Conservation (phyloP, 2,888 invertebrate genomes). For the Leucozona laternaria region DNA sequence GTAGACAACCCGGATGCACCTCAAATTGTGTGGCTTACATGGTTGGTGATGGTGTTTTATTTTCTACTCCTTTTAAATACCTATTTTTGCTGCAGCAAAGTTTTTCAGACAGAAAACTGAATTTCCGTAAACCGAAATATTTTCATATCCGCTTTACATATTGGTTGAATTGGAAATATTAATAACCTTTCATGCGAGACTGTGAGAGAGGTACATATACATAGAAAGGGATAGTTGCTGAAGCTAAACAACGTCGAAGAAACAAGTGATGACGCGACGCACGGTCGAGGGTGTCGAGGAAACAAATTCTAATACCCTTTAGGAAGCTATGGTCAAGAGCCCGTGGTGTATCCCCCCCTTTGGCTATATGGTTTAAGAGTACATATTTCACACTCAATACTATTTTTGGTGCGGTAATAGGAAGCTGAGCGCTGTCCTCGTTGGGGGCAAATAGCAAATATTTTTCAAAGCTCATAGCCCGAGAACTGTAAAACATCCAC, state of each 20-base stretch:
- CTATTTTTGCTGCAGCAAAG: constrained; percentile 1
- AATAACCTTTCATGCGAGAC: constrained; percentile 6
- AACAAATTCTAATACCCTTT: not conserved
- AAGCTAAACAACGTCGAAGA: not conserved
- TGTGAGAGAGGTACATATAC: not conserved
- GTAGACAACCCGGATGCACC: constrained; percentile 66
- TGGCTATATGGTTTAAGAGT: constrained; percentile 46
- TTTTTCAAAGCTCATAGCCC: constrained; percentile 25
- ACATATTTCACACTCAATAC: constrained; percentile 69
- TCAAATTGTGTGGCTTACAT: constrained; percentile 61
- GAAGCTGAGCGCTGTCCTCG: constrained; percentile 28
- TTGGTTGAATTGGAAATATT: constrained; percentile 69
- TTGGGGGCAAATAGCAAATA: constrained; percentile 34
- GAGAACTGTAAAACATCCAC: constrained; percentile 71
- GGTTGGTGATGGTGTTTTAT: constrained; percentile 10
- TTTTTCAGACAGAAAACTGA: constrained; percentile 9
- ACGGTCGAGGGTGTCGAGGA: not conserved
- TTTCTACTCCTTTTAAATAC: not conserved
- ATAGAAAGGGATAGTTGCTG: not conserved
- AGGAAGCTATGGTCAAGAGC: constrained; percentile 23
- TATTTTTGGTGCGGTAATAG: constrained; percentile 54
- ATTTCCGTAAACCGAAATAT: constrained; percentile 66
- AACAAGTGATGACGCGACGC: not conserved
- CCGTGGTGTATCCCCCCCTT: not conserved
- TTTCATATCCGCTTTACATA: constrained; percentile 65